phyloP scores from a whole-genome alignment of 2,888 invertebrate species.

The Parnassius glacialis region DNA sequence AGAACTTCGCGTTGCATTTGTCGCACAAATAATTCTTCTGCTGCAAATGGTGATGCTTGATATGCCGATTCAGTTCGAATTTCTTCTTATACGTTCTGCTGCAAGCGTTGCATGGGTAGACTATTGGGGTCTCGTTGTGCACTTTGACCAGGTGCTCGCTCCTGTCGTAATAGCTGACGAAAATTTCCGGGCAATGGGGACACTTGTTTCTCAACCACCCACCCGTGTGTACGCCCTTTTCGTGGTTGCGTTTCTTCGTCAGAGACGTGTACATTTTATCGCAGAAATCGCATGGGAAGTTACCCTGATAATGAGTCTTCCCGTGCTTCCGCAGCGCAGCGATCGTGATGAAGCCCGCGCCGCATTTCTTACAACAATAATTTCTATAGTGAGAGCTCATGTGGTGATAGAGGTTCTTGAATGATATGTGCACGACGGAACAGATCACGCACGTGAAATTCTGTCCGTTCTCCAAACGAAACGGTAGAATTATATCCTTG shows the following conservation, averaged over 20 bases:
- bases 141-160: constrained; percentile 66
- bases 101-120: constrained; percentile 72
- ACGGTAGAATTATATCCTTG: constrained; percentile 72
- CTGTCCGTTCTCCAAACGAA: constrained; percentile 61
- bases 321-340: constrained; percentile 71
- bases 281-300: constrained; percentile 78
- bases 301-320: constrained; percentile 71
- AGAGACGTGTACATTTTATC: constrained; percentile 77
- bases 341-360: constrained; percentile 68
- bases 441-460: constrained; percentile 68
- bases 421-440: constrained; percentile 67
- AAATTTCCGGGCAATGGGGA: constrained; percentile 68
- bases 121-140: constrained; percentile 58
- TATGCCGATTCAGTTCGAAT: constrained; percentile 68
- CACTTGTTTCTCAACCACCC: constrained; percentile 76
- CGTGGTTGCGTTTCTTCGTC: constrained; percentile 69
- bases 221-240: constrained; percentile 69
- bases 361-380: constrained; percentile 73
- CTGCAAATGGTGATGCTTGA: constrained; percentile 70
- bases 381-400: constrained; percentile 76
- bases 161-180: constrained; percentile 71
- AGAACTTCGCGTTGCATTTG: constrained; percentile 69
- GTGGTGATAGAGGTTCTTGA: constrained; percentile 71
- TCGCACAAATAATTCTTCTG: constrained; percentile 67
- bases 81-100: constrained; percentile 71